These are phyloP conservation scores for Sylvietta virens DNA, from an alignment of 2,113 vertebrate genomes.

Conservation along the genomic window DNA sequence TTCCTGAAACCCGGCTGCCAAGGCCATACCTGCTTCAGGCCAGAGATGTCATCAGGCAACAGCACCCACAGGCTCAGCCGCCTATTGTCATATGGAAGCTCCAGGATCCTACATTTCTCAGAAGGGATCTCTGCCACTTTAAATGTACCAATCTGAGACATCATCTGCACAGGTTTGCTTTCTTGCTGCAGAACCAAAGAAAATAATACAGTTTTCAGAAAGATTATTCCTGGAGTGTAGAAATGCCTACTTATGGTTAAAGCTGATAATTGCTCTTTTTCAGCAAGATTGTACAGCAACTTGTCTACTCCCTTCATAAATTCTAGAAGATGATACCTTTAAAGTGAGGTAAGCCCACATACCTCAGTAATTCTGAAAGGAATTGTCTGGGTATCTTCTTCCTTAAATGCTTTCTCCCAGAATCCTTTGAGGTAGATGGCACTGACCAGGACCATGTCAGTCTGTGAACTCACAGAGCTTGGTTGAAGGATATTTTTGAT, in stretches of 20 bases:
- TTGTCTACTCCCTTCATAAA: neutral
- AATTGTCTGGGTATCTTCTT: conserved; percentile 13
- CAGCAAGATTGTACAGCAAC: neutral
- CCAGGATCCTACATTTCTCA: neutral
- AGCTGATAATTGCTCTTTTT: neutral
- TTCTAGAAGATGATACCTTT: neutral
- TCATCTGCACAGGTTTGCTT: conserved; percentile 48
- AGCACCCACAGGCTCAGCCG: conserved; percentile 15
- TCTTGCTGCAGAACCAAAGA: conserved; percentile 19
- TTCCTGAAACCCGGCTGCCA: neutral
- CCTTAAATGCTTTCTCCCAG: conserved; percentile 43
- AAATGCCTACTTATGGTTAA: neutral
- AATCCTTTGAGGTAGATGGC: conserved; percentile 28
- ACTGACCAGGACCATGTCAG: conserved; percentile 72
- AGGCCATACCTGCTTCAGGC: conserved; percentile 46
- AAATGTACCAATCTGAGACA: conserved; percentile 17
- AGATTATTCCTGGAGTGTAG: neutral
- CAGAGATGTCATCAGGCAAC: conserved; percentile 22
- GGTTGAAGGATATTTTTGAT: conserved; percentile 78
- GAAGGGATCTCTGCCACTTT: neutral
- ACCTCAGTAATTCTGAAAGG: conserved; percentile 46
- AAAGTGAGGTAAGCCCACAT: neutral
- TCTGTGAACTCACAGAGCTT: conserved; percentile 65
- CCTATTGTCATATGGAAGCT: neutral
- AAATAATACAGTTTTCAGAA: neutral